Evolutionary conservation across 2,113 vertebrate genomes (phyloP).

Genomic region (Okapia johnstoni): DNA sequence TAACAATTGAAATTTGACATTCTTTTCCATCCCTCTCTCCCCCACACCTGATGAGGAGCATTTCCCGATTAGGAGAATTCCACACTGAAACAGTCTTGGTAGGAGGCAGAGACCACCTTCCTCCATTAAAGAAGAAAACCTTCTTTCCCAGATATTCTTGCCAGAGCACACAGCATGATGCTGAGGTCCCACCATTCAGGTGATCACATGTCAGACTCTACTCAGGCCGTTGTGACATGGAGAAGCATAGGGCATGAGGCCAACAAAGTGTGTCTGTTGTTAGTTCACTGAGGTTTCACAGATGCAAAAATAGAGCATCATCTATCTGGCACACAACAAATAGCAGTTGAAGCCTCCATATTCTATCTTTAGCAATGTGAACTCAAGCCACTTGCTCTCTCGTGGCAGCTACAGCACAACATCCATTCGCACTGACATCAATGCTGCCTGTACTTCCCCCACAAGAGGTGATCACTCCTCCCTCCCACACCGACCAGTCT

Average conservation of each 20-base stretch:
- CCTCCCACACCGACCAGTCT: fast-evolving
- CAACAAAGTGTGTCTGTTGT: background rate
- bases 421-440: background rate
- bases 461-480: background rate
- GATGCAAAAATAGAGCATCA: background rate
- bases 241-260: background rate
- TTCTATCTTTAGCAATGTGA: background rate
- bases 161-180: background rate
- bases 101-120: too few relatives aligned
- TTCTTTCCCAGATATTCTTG: too few relatives aligned
- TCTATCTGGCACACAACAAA: background rate
- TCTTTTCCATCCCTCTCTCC: too few relatives aligned
- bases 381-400: background rate
- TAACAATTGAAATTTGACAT: too few relatives aligned
- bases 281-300: background rate
- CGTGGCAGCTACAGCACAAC: background rate
- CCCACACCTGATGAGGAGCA: too few relatives aligned
- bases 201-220: background rate
- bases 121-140: too few relatives aligned
- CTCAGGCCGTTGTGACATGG: background rate
- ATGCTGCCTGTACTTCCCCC: background rate
- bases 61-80: too few relatives aligned
- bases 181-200: background rate
- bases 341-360: background rate
- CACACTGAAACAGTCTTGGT: too few relatives aligned